phyloP scores from a whole-genome alignment of 2,113 vertebrate genomes.

The Todiramphus chloris region DNA sequence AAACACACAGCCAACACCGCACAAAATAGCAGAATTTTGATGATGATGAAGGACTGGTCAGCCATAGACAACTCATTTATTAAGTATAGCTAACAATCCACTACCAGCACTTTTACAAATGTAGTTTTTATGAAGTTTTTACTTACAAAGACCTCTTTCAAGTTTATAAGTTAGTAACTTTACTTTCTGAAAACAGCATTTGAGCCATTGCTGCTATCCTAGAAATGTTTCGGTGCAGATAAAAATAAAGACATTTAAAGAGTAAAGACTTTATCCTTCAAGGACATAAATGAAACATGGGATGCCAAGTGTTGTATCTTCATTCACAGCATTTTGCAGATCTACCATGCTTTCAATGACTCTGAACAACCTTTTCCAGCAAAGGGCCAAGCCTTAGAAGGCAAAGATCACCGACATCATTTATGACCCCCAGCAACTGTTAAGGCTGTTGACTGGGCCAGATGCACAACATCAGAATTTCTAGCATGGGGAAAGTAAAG shows the following conservation, averaged over 20 bases:
- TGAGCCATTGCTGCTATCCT: not conserved
- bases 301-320: not conserved
- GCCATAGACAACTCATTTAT: not conserved
- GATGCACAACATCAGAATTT: not conserved
- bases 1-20: conserved; percentile 25
- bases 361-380: not conserved
- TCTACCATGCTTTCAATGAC: not conserved
- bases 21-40: conserved; percentile 52
- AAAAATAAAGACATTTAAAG: not conserved
- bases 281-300: not conserved
- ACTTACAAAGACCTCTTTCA: not conserved
- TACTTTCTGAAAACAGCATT: not conserved
- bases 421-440: not conserved
- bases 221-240: not conserved
- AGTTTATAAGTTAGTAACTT: not conserved
- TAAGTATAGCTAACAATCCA: not conserved
- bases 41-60: conserved; percentile 40
- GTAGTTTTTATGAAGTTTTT: not conserved
- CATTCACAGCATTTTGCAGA: not conserved
- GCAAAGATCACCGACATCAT: not conserved
- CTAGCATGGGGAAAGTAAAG: not conserved
- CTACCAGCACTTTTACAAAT: not conserved
- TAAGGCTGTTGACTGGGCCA: not conserved
- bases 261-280: not conserved
- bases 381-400: not conserved